phyloP scores from a whole-genome alignment of 2,113 vertebrate species.

The Melanerpes aurifrons region DNA sequence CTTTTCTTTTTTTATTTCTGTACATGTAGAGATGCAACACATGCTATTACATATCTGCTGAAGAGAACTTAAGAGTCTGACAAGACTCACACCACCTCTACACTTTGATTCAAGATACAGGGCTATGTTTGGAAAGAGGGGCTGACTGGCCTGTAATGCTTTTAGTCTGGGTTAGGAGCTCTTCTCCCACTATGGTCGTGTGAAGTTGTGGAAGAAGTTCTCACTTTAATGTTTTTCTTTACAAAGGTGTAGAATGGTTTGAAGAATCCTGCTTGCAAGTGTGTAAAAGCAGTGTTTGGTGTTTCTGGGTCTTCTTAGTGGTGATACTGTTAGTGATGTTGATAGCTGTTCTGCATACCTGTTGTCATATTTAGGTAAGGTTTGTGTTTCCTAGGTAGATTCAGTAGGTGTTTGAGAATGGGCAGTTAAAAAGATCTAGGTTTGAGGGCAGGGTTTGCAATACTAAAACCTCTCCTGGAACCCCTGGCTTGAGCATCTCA shows the following conservation, averaged over 20 bases:
- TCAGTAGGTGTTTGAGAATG: neutral
- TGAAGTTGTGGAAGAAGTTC: neutral
- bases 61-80: neutral
- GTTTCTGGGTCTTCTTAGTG: neutral
- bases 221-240: neutral
- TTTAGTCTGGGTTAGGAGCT: neutral
- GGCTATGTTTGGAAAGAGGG: neutral
- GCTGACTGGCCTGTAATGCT: neutral
- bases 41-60: neutral
- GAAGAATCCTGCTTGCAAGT: neutral
- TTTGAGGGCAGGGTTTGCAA: neutral
- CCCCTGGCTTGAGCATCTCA: neutral
- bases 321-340: neutral
- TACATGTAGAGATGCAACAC: neutral
- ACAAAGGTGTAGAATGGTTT: neutral
- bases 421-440: neutral
- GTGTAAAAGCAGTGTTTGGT: neutral
- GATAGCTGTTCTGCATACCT: neutral
- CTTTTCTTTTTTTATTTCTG: neutral
- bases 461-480: neutral
- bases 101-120: neutral
- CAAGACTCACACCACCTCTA: neutral
- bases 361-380: neutral
- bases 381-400: neutral
- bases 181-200: neutral